These are phyloP conservation scores for Ectemnius lituratus DNA, from an alignment of 2,888 invertebrate species.

Conservation along the genomic window DNA sequence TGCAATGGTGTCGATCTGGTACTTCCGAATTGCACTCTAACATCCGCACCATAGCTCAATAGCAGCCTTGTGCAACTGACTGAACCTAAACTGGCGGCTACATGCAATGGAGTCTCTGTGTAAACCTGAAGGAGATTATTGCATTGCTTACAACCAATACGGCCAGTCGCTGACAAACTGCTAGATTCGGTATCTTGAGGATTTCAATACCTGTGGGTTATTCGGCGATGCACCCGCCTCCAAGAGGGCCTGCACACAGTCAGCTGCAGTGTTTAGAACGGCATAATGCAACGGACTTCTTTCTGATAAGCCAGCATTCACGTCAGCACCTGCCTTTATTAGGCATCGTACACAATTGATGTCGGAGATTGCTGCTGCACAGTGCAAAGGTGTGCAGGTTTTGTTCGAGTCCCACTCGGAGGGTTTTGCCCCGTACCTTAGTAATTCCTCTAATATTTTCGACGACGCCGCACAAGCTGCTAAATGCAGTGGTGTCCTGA, in stretches of 20 bases:
- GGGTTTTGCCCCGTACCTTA: slow-evolving; percentile 84
- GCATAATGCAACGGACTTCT: slow-evolving; percentile 91
- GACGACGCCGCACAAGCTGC: slow-evolving; percentile 88
- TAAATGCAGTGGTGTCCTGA: slow-evolving; percentile 86
- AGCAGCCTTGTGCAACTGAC: slow-evolving; percentile 85
- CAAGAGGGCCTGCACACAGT: slow-evolving; percentile 86
- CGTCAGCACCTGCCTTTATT: slow-evolving; percentile 86
- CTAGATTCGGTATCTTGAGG: too few species aligned
- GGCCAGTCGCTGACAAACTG: slow-evolving; percentile 17
- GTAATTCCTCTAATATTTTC: slow-evolving; percentile 84
- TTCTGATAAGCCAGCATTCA: slow-evolving; percentile 84
- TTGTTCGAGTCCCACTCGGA: slow-evolving; percentile 86
- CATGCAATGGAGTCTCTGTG: slow-evolving; percentile 91
- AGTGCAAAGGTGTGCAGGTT: slow-evolving; percentile 87
- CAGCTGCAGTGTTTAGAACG: slow-evolving; percentile 86
- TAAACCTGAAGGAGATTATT: slow-evolving; percentile 81
- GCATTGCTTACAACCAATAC: background rate
- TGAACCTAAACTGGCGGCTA: slow-evolving; percentile 87
- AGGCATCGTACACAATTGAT: slow-evolving; percentile 83
- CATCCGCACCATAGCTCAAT: slow-evolving; percentile 88
- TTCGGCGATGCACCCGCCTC: slow-evolving; percentile 90
- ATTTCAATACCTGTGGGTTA: slow-evolving; percentile 84
- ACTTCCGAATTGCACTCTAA: slow-evolving; percentile 85
- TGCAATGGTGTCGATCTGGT: slow-evolving; percentile 90
- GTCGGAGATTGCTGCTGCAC: slow-evolving; percentile 85